A percentile compares a stretch with the other conserved stretches of the same genome.
phyloP scores from a whole-genome alignment of 1,140 invertebrate species.

The Acromyrmex charruanus region DNA sequence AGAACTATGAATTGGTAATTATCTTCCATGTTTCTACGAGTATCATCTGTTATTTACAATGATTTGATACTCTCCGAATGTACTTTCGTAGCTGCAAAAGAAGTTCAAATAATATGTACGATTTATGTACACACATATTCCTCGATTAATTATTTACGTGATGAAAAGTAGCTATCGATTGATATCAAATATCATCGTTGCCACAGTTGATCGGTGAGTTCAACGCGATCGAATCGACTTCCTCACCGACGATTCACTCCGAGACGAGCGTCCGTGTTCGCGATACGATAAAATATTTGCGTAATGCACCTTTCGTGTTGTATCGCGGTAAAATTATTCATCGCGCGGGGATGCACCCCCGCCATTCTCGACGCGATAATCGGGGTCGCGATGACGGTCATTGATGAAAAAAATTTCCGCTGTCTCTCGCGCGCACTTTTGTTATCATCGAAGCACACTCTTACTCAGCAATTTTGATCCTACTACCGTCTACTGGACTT shows the following conservation, averaged over 20 bases:
- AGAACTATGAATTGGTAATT: conserved; percentile 13
- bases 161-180: conserved; percentile 4
- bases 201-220: neutral
- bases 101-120: neutral
- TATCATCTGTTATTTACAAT: neutral
- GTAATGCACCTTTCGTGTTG: conserved; percentile 18
- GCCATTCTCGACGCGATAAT: neutral
- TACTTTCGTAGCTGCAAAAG: neutral
- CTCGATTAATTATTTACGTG: neutral
- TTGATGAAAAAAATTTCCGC: conserved; percentile 39
- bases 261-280: neutral
- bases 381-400: conserved; percentile 36
- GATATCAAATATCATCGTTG: conserved; percentile 3
- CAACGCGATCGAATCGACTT: neutral
- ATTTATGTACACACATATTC: neutral
- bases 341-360: neutral
- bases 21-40: neutral
- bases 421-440: conserved; percentile 20
- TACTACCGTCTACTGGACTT: neutral
- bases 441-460: conserved; percentile 4
- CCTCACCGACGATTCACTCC: neutral
- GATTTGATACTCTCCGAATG: neutral
- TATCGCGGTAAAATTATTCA: conserved; percentile 17
- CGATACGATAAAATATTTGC: neutral
- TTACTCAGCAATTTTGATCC: conserved; percentile 46